phyloP scores from a whole-genome alignment of 2,888 invertebrate genomes.

The Drosophila anomalata region DNA sequence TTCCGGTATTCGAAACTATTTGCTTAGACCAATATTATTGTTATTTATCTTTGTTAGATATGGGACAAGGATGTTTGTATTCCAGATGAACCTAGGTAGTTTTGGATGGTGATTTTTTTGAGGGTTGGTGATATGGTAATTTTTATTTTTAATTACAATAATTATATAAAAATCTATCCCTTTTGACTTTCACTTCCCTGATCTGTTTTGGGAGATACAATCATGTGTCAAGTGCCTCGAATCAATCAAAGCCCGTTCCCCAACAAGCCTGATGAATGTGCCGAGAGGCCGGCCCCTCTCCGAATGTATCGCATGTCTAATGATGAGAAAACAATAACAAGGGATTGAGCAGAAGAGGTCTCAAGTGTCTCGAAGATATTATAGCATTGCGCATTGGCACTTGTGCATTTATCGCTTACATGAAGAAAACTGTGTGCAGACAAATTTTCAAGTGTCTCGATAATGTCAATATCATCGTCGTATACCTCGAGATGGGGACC shows the following conservation, averaged over 20 bases:
- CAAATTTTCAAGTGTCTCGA: slow-evolving; percentile 76
- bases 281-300: slow-evolving; percentile 7
- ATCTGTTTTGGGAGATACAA: background rate
- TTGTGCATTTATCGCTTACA: slow-evolving; percentile 68
- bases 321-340: slow-evolving; percentile 37
- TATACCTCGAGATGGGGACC: slow-evolving; percentile 53
- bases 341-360: slow-evolving; percentile 20
- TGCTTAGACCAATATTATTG: slow-evolving; percentile 13
- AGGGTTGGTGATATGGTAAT: background rate
- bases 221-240: slow-evolving; percentile 60
- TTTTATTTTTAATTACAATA: background rate
- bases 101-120: background rate
- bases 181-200: slow-evolving; percentile 13
- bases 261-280: slow-evolving; percentile 41
- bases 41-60: slow-evolving; percentile 32
- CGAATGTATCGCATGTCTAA: slow-evolving; percentile 30
- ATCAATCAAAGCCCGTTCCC: slow-evolving; percentile 61
- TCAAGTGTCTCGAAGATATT: slow-evolving; percentile 20
- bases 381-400: slow-evolving; percentile 45
- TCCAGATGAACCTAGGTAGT: no score
- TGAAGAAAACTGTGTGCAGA: slow-evolving; percentile 36
- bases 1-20: slow-evolving; percentile 14
- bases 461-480: slow-evolving; percentile 79
- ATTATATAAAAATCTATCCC: background rate
- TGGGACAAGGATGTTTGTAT: background rate